Evolutionary conservation across 1,140 invertebrate genomes (phyloP).

Genomic region (Diploscapter pachys): DNA sequence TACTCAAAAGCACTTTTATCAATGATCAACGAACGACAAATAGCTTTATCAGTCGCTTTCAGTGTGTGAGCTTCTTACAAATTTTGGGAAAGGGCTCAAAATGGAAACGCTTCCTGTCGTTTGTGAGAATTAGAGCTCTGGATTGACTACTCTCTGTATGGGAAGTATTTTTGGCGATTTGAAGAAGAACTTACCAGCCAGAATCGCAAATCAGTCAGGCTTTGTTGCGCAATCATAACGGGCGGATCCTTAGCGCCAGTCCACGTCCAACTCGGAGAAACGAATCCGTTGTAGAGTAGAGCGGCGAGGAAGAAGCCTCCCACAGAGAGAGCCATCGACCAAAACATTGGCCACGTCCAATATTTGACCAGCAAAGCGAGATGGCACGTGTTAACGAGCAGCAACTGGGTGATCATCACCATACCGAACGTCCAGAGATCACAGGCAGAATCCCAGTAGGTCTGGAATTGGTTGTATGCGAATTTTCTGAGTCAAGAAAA

Average conservation of each 20-base stretch:
- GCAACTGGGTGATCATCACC: conserved; percentile 35
- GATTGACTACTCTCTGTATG: too few species aligned
- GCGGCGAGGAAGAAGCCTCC: conserved; percentile 37
- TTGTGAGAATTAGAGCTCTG: too few species aligned
- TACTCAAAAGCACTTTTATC: too few species aligned
- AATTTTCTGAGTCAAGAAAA: neutral
- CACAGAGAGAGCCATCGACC: conserved; percentile 35
- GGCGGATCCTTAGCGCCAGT: conserved; percentile 33
- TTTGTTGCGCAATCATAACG: conserved; percentile 22
- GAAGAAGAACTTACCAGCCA: conserved; percentile 26
- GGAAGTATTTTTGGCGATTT: neutral
- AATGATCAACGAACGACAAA: too few species aligned
- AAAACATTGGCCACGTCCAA: conserved; percentile 41
- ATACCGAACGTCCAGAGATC: conserved; percentile 48
- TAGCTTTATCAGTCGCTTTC: too few species aligned
- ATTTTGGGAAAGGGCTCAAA: neutral
- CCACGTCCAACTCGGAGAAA: conserved; percentile 33
- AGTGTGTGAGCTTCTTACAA: neutral
- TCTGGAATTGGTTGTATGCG: conserved; percentile 27
- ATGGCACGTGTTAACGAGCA: conserved; percentile 60
- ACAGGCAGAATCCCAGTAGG: conserved; percentile 34
- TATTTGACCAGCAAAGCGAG: conserved; percentile 48
- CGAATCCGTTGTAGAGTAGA: conserved; percentile 39
- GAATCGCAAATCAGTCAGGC: conserved; percentile 19
- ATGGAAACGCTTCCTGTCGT: too few species aligned